Evolutionary conservation across 2,888 invertebrate genomes (phyloP).

Genomic region (Copidosoma aretas): DNA sequence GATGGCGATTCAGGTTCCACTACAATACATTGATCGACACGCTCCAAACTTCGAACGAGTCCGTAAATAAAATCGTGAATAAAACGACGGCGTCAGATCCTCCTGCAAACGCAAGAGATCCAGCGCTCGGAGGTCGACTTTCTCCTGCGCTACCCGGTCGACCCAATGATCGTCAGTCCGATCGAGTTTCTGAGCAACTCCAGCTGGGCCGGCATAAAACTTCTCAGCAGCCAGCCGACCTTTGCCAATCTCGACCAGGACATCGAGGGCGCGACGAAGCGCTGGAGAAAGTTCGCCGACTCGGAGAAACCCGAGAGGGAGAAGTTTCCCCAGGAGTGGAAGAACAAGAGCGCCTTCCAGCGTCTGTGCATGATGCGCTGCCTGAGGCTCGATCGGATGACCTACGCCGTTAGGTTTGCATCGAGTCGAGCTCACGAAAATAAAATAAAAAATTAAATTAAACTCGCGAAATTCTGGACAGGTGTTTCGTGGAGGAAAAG

Average conservation of each 20-base stretch:
- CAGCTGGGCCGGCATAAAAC: constrained; percentile 84
- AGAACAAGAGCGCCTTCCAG: constrained; percentile 84
- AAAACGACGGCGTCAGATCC: constrained; percentile 62
- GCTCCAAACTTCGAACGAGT: not conserved
- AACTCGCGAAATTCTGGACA: constrained; percentile 49
- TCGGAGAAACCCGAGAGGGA: constrained; percentile 92
- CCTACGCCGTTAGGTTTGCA: constrained; percentile 87
- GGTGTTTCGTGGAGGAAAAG: constrained; percentile 87
- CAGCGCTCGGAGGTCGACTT: constrained; percentile 83
- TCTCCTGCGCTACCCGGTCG: constrained; percentile 82
- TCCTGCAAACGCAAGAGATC: constrained; percentile 72
- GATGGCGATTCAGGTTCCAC: constrained; percentile 78
- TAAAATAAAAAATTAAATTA: too few species aligned
- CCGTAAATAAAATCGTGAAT: not conserved
- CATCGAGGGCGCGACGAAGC: constrained; percentile 87
- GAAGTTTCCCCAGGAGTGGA: constrained; percentile 96
- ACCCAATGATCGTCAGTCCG: constrained; percentile 76
- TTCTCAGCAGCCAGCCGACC: constrained; percentile 77
- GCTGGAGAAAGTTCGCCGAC: constrained; percentile 93
- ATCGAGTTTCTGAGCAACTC: constrained; percentile 82
- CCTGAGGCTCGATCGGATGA: constrained; percentile 91
- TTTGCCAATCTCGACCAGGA: constrained; percentile 88
- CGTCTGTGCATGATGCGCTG: constrained; percentile 91
- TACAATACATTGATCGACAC: not conserved
- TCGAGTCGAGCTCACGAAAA: too few species aligned